Base-by-base conservation (phyloP, 1,140 invertebrate genomes). In the Amyelois transitella region DNA sequence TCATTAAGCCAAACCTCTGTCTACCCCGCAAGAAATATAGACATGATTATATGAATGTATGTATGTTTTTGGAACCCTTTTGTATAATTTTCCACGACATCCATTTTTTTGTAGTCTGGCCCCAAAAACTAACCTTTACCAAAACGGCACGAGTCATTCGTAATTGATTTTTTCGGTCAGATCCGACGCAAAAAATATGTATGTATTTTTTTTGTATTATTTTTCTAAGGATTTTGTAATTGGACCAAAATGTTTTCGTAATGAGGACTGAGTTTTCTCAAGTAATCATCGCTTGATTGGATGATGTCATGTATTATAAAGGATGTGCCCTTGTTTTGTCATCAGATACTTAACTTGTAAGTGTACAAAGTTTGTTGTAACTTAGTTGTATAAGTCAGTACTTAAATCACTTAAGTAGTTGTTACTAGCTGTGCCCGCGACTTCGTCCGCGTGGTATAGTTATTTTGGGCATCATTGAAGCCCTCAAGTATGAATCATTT, bases 131-230 rank as follows among this genome's bases (percentile, higher is more conserved):
- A 47, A 62, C 55, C 59, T 59, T 56, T 62, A 57, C 56, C 60
- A 67, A 67, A 72, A 51, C 8, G 38, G 68, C 74, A 77, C 74
- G 70, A 72, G 70, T 64, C 55, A 47, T n/a, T 38, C 32, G 8
- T 43, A 74, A 77, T 79, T 76, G 75, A 77, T 80, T 82, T 82
- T 76, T 76, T 69, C 53, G 50, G 43, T 64, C 59, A 53, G 51
- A 44, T 44, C 58, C 58, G 56, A 66, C 45, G 51, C 67, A 80
- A 82, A 82, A 76, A 77, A 68, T 48, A 58, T 69, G 73, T 70
- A 67, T 70, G 57, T 28, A 50, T 53, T 56, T 53, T 61, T 66
- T 63, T 60, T 51, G 21, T 60, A 43, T 55, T 51, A 52, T 45
- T 28, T 28, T 28, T 51, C 17, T 43, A 53, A 18, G 10, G 54